Evolutionary conservation across 2,113 vertebrate species (phyloP), one percentile per base, ranked within the genome.

Genomic region (Chaetorhynchus papuensis): DNA sequence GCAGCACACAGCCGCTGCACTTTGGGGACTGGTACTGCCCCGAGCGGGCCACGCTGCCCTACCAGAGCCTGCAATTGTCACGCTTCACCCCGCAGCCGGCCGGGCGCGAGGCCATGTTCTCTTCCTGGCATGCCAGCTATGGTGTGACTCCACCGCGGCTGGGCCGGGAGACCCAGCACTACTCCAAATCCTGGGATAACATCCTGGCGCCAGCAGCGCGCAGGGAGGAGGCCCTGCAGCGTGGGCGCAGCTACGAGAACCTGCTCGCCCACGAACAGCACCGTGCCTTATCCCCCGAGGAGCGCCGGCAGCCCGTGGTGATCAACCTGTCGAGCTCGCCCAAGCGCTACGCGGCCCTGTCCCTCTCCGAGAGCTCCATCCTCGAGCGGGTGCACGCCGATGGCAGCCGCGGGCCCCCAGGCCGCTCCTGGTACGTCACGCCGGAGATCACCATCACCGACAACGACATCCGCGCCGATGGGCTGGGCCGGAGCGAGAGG

Each of bases 361-460:
- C 99, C 3, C 98, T 99, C 90, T 99, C 99, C 0, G 99, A 99
- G 95, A 99, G 98, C 75, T 99, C 99, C 10, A 97, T 99, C 56
- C 96, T 99, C 0, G 99, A 99, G 88, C 98, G 98, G 76, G 97
- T 98, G 39, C 98, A 98, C 0, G 91, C 87, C 0, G 98, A 98
- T 2, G 93, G 98, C 0, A 97, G 98, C 86, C 97, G 97, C 6
- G 98, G 97, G 27, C 53, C 84, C 53, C 95, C 93, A 1, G 98
- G 98, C 65, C 98, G 98, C 13, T 98, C 98, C 44, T 99, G 99
- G 99, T 99, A 98, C 20, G 98, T 99, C 70, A 99, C 99, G 0
- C 99, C 99, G 0, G 99, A 99, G 97, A 99, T 99, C 95, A 99
- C 99, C 83, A 99, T 99, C 96, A 99, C 99, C 0, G 99, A 99